A percentile compares a stretch with the other conserved stretches of the same genome.
Evolutionary conservation across 2,113 vertebrate species (phyloP).

Genomic region (Ceyx margarethae): DNA sequence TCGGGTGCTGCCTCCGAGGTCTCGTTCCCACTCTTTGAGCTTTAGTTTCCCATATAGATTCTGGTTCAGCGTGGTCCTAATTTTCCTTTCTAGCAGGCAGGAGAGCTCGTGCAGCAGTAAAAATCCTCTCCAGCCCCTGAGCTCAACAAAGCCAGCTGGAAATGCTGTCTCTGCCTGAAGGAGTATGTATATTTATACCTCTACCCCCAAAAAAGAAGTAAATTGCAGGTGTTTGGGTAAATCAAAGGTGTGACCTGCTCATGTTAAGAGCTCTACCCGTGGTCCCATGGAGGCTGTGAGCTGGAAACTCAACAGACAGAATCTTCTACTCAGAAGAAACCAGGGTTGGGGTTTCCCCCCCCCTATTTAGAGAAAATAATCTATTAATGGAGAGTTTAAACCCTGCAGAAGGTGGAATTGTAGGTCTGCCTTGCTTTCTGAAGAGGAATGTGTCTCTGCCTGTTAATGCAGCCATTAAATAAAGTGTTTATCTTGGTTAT

Average conservation of each 20-base stretch:
- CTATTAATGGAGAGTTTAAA: not conserved
- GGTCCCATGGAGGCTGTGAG: rapidly evolving
- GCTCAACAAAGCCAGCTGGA: not conserved
- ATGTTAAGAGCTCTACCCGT: not conserved
- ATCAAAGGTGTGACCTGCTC: not conserved
- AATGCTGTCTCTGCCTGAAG: not conserved
- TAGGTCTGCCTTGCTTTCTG: not conserved
- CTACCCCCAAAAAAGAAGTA: not conserved
- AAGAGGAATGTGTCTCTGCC: not conserved
- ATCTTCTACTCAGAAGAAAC: not conserved
- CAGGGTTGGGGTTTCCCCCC: not conserved
- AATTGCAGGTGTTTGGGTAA: not conserved
- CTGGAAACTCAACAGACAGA: not conserved
- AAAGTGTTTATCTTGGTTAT: slow-evolving; percentile 13
- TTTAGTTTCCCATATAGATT: not conserved
- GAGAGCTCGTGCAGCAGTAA: rapidly evolving
- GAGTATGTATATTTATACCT: not conserved
- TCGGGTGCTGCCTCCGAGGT: not conserved
- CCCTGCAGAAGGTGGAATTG: not conserved
- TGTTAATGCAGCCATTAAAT: not conserved
- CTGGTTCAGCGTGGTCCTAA: not conserved
- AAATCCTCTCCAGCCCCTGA: not conserved
- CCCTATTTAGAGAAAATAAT: not conserved
- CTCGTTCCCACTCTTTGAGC: not conserved
- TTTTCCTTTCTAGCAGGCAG: not conserved